A percentile compares a stretch with the other conserved stretches of the same genome.
Evolutionary conservation across 2,888 invertebrate genomes (phyloP).

Genomic region (Lycocerus yunnanus): DNA sequence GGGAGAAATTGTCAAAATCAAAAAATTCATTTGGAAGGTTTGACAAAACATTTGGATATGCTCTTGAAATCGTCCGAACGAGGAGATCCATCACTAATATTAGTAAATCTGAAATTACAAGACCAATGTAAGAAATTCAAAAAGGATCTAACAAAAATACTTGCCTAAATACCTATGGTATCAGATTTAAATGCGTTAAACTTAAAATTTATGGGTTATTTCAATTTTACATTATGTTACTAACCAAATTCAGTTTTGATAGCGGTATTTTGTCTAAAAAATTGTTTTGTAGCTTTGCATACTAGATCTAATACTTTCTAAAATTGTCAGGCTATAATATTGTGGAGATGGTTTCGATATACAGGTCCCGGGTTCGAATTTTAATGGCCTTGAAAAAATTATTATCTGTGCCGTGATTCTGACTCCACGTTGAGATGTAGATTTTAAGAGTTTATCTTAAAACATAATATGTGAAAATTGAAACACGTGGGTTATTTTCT

Average conservation of each 20-base stretch:
- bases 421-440: too few relatives aligned
- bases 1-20: conserved; percentile 50
- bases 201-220: not conserved
- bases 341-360: too few relatives aligned
- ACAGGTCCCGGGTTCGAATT: too few relatives aligned
- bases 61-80: conserved; percentile 44
- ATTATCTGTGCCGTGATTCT: too few relatives aligned
- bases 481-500: too few relatives aligned
- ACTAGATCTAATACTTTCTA: not conserved
- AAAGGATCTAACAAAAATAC: not conserved
- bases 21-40: conserved; percentile 48
- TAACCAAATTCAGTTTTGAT: not conserved
- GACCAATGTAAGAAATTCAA: not conserved
- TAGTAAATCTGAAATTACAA: not conserved
- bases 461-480: too few relatives aligned
- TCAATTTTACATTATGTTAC: not conserved
- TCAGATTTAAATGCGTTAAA: not conserved
- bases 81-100: conserved; percentile 9
- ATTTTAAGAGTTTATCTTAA: too few relatives aligned
- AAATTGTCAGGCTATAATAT: too few relatives aligned
- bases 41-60: conserved; percentile 49
- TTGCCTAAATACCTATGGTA: not conserved
- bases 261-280: not conserved
- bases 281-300: not conserved
- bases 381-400: too few relatives aligned